Percentiles rank a stretch among this genome's conserved stretches.
Evolutionary conservation across 2,113 vertebrate species (phyloP).

Genomic region (Motacilla tschutschensis): DNA sequence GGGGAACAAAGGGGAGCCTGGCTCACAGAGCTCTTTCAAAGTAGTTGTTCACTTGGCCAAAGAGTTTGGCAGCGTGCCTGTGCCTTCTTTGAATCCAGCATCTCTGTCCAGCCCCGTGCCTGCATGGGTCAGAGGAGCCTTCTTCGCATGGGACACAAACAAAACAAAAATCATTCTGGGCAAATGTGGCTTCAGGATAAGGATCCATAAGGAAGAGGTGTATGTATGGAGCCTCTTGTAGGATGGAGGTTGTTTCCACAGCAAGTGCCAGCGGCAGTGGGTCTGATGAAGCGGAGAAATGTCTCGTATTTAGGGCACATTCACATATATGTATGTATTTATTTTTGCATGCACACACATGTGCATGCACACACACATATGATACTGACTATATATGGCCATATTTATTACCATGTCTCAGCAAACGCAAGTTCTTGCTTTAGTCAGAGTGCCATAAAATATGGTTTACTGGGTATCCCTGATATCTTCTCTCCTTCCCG

Average conservation of each 20-base stretch:
- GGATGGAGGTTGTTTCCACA: neutral
- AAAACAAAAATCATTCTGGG: neutral
- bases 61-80: neutral
- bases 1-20: neutral
- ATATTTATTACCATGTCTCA: neutral
- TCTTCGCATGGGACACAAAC: neutral
- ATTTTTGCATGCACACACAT: neutral
- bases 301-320: neutral
- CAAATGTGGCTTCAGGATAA: neutral
- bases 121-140: neutral
- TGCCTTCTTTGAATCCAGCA: neutral
- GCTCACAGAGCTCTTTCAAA: slow-evolving; percentile 34
- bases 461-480: rapidly evolving
- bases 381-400: neutral
- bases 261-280: neutral
- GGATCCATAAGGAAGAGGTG: neutral
- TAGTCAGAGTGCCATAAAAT: neutral
- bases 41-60: neutral
- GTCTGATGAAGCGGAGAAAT: neutral
- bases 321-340: neutral
- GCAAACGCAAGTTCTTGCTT: neutral
- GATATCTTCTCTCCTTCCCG: neutral
- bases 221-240: neutral
- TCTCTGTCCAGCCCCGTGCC: neutral
- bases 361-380: neutral